Evolutionary conservation across 1,140 invertebrate species (phyloP), one percentile per base, ranked within the genome.

Genomic region (Xylocopa sonorina): DNA sequence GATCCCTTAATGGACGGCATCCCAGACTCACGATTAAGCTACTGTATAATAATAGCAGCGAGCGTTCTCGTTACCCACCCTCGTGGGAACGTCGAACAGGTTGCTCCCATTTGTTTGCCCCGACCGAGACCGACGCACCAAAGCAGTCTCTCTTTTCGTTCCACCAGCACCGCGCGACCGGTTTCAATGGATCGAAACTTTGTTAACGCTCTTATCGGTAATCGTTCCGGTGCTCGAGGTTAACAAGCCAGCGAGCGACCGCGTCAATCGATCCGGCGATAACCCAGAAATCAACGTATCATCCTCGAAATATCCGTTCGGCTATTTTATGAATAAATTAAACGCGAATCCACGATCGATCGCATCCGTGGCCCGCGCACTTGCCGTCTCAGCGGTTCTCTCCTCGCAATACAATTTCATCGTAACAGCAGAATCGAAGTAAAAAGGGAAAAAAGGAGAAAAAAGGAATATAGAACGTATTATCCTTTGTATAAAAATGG

Each of bases 11-110:
- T 53, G 51, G 60, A 50, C 32, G n/a, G 60, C 32, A 62, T 83
- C 83, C 81, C 88, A 34, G 34, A 68, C 55, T 78, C 46, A 78
- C 82, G 62, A 87, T 89, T 88, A 86, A 87, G 81, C 69, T 66
- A 51, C 60, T 85, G 80, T 75, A 88, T 88, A 87, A 89, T 88
- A n/a, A 78, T 72, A 76, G 74, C 38, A 67, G 64, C 57, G 48
- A 38, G 43, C 51, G 67, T 46, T 69, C 29, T 51, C 21, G 38
- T 43, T 53, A 51, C 50, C 58, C n/a, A n/a, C 63, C 51, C 81
- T 73, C 62, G 24, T 14, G 81, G 81, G 81, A 74, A 27, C 76
- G 32, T 48, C 71, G 71, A 83, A 69, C 80, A 74, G 43, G 29
- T 53, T 55, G 82, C 46, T 63, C 51, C 71, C 46, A 57, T 69